phyloP scores from a whole-genome alignment of 1,140 invertebrate species.

The Choristoneura fumiferana region DNA sequence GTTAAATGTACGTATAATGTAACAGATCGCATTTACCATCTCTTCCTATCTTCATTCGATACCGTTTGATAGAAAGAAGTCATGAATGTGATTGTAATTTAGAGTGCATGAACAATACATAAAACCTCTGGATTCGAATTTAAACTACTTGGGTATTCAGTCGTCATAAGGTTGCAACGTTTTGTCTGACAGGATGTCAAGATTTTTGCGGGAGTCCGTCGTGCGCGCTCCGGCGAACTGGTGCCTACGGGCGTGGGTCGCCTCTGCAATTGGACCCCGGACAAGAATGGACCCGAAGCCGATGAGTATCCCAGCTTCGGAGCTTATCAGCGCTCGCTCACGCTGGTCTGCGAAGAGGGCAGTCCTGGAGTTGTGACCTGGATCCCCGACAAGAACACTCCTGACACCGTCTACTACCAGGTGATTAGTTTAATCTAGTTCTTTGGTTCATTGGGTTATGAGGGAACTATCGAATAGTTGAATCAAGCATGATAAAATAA shows the following conservation, averaged over 20 bases:
- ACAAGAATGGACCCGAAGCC: constrained; percentile 83
- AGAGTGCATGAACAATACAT: no score
- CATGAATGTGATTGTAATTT: no score
- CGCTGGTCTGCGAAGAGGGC: constrained; percentile 89
- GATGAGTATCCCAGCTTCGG: constrained; percentile 92
- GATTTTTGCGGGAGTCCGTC: constrained; percentile 89
- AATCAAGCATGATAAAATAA: no score
- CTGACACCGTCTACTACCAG: constrained; percentile 95
- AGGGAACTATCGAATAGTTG: no score
- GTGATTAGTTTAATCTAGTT: constrained; percentile 73
- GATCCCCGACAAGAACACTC: constrained; percentile 92
- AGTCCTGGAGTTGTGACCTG: constrained; percentile 92
- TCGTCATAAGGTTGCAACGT: not conserved
- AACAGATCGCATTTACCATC: no score
- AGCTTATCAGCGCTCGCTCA: constrained; percentile 91
- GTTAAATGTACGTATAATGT: no score
- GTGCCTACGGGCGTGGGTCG: constrained; percentile 87
- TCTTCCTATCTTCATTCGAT: no score
- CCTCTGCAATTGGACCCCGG: constrained; percentile 91
- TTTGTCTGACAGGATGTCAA: constrained; percentile 81
- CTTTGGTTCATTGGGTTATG: no score
- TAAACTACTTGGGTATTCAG: no score
- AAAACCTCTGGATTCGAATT: no score
- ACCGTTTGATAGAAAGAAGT: no score
- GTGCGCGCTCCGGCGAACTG: constrained; percentile 82